Evolutionary conservation across 2,113 vertebrate species (phyloP), one percentile per base, ranked within the genome.

Genomic region (Urocynchramus pylzowi): DNA sequence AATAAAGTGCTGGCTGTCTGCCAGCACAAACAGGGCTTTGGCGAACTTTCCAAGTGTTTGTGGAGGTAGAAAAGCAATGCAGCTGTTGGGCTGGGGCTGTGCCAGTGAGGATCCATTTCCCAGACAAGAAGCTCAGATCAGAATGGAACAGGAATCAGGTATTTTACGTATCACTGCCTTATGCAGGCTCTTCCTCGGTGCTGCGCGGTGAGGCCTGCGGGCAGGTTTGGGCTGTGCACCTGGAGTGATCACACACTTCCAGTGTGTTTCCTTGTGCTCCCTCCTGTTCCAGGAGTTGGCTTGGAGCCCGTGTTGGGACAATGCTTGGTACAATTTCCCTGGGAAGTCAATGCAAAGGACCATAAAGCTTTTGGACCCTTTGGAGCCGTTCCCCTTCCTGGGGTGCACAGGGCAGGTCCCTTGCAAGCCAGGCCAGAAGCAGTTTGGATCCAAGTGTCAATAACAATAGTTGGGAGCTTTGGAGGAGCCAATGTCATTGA

Each of bases 21-120:
- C 98, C 98, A 98, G 84, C 41, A 27, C 87, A 97, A 97, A 87
- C 92, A 97, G 64, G 93, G 57, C 75, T 97, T 92, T 98, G 98
- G 97, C 90, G 89, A 93, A 96, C 91, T 97, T 96, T 59, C 60
- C 10, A 74, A 83, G 63, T 97, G 96, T 97, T 98, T 98, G 97
- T 96, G 93, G 92, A 97, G 96, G 97, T 89, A 84, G 84, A 85
- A 96, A 96, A 94, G 95, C 95, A 79, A 37, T 95, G 97, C 97
- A 98, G 97, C 97, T 98, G 98, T 98, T 97, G 73, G 49, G 44
- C 74, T 97, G 96, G 92, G 84, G 73, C 23, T 3, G 16, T 79
- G 93, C 93, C 93, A 95, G 41, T 49, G 82, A 63, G 59, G 50
- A 73, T 89, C 84, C 65, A 67, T 89, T 95, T 97, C 90, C 84